These are phyloP conservation scores for Euwallacea fornicatus DNA, from an alignment of 1,140 invertebrate species.

Conservation along the genomic window DNA sequence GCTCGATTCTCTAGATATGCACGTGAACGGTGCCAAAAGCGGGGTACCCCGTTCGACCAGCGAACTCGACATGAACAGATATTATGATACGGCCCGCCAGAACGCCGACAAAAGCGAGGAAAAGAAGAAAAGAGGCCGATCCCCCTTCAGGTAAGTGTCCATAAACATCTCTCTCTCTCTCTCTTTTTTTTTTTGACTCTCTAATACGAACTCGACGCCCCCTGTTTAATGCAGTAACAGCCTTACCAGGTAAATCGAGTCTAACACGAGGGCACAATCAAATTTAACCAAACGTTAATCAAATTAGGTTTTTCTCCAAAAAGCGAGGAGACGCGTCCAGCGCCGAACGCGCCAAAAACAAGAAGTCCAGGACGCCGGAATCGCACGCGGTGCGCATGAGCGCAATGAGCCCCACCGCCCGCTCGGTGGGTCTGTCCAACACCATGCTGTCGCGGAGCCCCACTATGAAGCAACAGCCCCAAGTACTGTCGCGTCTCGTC, in stretches of 20 bases:
- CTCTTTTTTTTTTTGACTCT: not conserved
- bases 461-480: conserved; percentile 59
- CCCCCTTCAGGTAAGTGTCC: conserved; percentile 77
- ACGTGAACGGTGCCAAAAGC: conserved; percentile 51
- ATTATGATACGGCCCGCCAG: conserved; percentile 60
- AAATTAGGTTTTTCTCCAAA: conserved; percentile 74
- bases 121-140: conserved; percentile 84
- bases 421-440: conserved; percentile 42
- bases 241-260: conserved; percentile 42
- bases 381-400: conserved; percentile 57
- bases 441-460: conserved; percentile 53
- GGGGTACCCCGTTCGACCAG: conserved; percentile 73
- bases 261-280: not conserved
- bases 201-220: conserved; percentile 24
- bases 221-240: conserved; percentile 36
- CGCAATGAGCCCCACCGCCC: conserved; percentile 31
- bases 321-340: conserved; percentile 70
- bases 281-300: not conserved
- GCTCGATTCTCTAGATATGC: conserved; percentile 43
- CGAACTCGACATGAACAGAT: conserved; percentile 71
- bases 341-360: conserved; percentile 59
- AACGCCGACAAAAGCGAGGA: conserved; percentile 66
- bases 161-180: no score
- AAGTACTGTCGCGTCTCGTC: not conserved
- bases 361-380: conserved; percentile 74